Evolutionary conservation across 2,113 vertebrate species (phyloP).

Genomic region (Plecotus auritus): DNA sequence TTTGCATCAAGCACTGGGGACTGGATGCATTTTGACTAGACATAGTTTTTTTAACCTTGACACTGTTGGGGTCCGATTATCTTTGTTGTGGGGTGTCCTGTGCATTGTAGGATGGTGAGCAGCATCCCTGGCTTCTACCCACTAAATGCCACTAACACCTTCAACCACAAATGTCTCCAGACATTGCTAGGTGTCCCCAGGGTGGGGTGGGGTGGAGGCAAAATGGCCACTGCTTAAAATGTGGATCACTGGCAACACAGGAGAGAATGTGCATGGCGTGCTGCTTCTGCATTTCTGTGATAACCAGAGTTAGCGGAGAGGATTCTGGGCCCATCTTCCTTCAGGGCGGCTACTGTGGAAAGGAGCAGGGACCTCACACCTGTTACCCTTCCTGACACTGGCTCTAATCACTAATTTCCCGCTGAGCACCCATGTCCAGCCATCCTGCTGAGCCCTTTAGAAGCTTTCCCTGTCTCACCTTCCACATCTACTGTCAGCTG

Average conservation of each 20-base stretch:
- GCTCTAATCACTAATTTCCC: accelerated
- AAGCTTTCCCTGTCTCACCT: not conserved
- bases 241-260: not conserved
- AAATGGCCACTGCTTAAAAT: not conserved
- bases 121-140: not conserved
- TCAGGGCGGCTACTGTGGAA: not conserved
- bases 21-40: not conserved
- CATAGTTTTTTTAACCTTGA: not conserved
- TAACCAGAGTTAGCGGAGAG: not conserved
- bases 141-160: not conserved
- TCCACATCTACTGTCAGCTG: not conserved
- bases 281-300: not conserved
- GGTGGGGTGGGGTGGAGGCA: not conserved
- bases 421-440: not conserved
- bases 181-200: not conserved
- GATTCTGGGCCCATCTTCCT: not conserved
- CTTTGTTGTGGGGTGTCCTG: not conserved
- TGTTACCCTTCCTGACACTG: not conserved
- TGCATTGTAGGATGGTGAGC: not conserved
- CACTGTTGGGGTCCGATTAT: not conserved
- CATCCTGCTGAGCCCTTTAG: not conserved
- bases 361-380: not conserved
- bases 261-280: not conserved
- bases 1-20: not conserved
- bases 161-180: not conserved